These are phyloP conservation scores for Somateria mollissima DNA, from an alignment of 2,797 vertebrate species.

Conservation along the genomic window DNA sequence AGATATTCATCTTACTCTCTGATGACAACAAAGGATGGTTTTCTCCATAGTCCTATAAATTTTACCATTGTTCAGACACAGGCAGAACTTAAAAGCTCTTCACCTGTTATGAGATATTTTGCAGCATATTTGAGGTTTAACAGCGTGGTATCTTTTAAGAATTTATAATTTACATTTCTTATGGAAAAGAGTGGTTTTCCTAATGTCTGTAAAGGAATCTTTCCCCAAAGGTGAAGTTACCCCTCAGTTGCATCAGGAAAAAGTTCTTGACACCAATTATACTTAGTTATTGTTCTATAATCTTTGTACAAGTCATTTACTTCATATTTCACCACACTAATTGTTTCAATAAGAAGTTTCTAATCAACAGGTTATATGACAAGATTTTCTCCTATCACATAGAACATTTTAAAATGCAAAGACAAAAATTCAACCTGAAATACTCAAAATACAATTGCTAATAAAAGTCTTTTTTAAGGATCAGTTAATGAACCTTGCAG, in stretches of 20 bases:
- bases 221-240: background rate
- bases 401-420: background rate
- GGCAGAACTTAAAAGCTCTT: background rate
- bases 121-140: background rate
- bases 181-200: fast-evolving
- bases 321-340: background rate
- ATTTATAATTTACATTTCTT: background rate
- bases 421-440: background rate
- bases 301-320: background rate
- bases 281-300: background rate
- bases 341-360: background rate
- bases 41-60: background rate
- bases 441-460: background rate
- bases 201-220: background rate
- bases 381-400: background rate
- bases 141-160: background rate
- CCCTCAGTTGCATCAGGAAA: background rate
- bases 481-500: background rate
- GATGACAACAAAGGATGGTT: background rate
- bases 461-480: background rate
- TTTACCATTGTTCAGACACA: background rate
- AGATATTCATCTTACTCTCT: background rate
- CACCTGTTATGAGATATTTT: background rate
- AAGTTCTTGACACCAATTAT: background rate
- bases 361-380: background rate